phyloP scores from a whole-genome alignment of 1,140 invertebrate genomes.

The Halesus radiatus region DNA sequence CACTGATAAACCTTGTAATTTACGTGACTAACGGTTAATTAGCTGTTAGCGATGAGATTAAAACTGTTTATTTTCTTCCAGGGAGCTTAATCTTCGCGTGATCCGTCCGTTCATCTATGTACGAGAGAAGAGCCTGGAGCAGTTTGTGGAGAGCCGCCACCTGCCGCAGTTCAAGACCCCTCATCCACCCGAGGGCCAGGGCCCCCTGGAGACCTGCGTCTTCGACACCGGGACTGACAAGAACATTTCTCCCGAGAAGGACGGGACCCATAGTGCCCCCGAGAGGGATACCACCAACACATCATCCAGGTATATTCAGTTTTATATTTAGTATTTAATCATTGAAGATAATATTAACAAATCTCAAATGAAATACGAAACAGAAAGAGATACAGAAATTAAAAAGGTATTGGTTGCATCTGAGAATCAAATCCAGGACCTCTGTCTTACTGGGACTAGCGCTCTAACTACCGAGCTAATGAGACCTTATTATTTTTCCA shows the following conservation, averaged over 20 bases:
- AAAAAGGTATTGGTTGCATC: too few relatives aligned
- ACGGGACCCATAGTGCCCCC: neutral
- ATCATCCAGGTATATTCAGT: neutral
- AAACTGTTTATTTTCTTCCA: conserved; percentile 60
- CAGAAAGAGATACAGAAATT: too few relatives aligned
- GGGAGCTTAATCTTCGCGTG: conserved; percentile 85
- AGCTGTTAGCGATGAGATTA: too few relatives aligned
- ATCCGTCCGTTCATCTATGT: conserved; percentile 92
- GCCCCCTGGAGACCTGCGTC: conserved; percentile 19
- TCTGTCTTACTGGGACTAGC: too few relatives aligned
- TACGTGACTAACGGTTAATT: too few relatives aligned
- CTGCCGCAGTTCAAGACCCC: conserved; percentile 63
- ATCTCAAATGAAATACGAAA: too few relatives aligned
- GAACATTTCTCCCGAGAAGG: neutral
- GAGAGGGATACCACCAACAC: conserved; percentile 23
- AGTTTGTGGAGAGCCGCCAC: conserved; percentile 62
- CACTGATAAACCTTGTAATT: too few relatives aligned
- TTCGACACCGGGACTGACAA: conserved; percentile 4
- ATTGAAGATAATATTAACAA: too few relatives aligned
- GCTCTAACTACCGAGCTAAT: too few relatives aligned
- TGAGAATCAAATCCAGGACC: too few relatives aligned
- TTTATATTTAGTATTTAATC: neutral
- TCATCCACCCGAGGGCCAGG: neutral
- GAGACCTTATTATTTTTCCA: too few relatives aligned
- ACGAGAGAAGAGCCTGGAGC: conserved; percentile 73